Evolutionary conservation across 1,140 invertebrate genomes (phyloP).

Genomic region (Drosophila navojoa): DNA sequence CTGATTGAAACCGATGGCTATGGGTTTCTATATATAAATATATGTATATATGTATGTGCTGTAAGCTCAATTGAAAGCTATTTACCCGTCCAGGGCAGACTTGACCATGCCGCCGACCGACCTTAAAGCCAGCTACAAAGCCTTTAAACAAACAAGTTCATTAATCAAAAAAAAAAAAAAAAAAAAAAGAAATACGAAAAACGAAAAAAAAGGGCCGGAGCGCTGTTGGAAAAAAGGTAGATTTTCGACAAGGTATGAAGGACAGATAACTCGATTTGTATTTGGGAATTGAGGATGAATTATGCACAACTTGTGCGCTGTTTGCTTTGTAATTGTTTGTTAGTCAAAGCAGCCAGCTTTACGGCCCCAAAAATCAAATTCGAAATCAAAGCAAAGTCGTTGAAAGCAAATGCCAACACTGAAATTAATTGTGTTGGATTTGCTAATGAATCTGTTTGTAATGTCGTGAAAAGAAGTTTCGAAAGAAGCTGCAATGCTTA

Average conservation of each 20-base stretch:
- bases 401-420: background rate
- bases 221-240: slow-evolving; percentile 13
- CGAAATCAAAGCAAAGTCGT: too few species aligned
- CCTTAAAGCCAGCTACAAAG: slow-evolving; percentile 3
- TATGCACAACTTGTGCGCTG: background rate
- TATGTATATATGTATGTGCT: background rate
- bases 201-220: background rate
- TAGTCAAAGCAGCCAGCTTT: background rate
- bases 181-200: background rate
- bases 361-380: slow-evolving; percentile 1
- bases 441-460: background rate
- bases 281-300: slow-evolving; percentile 11
- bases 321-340: slow-evolving; percentile 10
- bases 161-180: slow-evolving; percentile 17
- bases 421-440: slow-evolving; percentile 11
- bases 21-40: too few species aligned
- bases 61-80: slow-evolving; percentile 20
- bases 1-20: slow-evolving; percentile 1
- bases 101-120: background rate
- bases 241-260: slow-evolving; percentile 8
- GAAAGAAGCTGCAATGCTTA: background rate
- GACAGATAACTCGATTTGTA: slow-evolving; percentile 14
- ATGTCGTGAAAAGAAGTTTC: background rate
- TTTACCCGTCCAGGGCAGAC: slow-evolving; percentile 2
- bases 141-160: slow-evolving; percentile 28